Evolutionary conservation across 2,797 vertebrate species (phyloP), one percentile per base, ranked within the genome.

Genomic region (Eulemur albifrons): DNA sequence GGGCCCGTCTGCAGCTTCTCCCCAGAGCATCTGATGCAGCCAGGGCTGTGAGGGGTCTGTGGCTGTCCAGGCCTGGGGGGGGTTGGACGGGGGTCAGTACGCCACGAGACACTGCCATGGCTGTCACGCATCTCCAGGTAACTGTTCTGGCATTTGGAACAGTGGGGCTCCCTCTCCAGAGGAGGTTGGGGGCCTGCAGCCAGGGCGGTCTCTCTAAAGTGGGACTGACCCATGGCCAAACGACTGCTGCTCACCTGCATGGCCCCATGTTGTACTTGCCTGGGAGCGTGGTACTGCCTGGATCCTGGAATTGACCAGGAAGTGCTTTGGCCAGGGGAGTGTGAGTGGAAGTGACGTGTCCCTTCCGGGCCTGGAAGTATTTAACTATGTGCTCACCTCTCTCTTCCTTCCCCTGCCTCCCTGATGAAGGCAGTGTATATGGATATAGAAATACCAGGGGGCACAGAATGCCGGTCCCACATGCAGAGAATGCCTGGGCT

Each of bases 31-130:
- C 48, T 63, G 43, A 27, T 3, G 15, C 15, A 61, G 67, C 27
- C 7, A 0, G 2, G 73, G 23, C 30, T 45, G 5, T 27, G 12
- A 32, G 13, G 17, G 43, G 43, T 13, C 3, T 30, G 5, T 30
- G 73, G 10, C 50, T 61, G 1, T 52, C 73, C 18, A 61, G 45
- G 30, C 12, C 13, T 43, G 27, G 23, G 54, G 52, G 7, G 38
- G 63, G 21, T 45, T 1, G 1, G 69, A 3, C 10, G 11, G 17
- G 12, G 21, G 10, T 38, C n/a, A 45, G 20, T 45, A 63, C 6
- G 3, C 14, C 61, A 8, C 0, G 3, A 59, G 38, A n/a, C 27
- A 17, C 40, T 59, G 17, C 27, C 32, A 2, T 10, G 5, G 5
- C 7, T 15, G 65, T 18, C 20, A 23, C 20, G 0, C 23, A n/a